Evolutionary conservation across 1,140 invertebrate genomes (phyloP), one percentile per base, ranked within the genome.

Genomic region (Plodia interpunctella): DNA sequence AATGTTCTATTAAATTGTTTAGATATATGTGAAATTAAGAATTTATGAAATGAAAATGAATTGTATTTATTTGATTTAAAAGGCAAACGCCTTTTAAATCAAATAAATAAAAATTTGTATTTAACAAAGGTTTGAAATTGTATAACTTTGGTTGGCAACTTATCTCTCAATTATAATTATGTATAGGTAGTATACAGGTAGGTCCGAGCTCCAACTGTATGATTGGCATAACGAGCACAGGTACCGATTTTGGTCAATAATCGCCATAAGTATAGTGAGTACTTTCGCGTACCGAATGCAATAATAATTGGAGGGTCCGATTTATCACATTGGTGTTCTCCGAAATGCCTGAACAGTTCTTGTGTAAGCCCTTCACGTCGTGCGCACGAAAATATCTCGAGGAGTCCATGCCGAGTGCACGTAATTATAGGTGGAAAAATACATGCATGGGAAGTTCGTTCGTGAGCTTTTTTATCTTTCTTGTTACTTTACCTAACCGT

Each of bases 291-390:
- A 84, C 80, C 80, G 83, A 89, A 87, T 87, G 82, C 78, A 85
- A 86, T 82, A 86, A 88, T 88, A 88, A 88, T 87, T 88, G 86
- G 81, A 74, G 86, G 84, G 84, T 87, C 76, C 84, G 84, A 86
- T 87, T 88, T 88, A 88, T 88, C 86, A 88, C 83, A 82, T 88
- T 78, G 71, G 76, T 83, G 80, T 87, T 88, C 84, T 78, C 78
- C 77, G 84, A 87, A 88, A 79, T 71, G 80, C 73, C 81, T 74
- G 83, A 81, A 81, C 79, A 83, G 69, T 85, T 83, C 80, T 87
- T 87, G 82, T 85, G 83, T 72, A 86, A 88, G 78, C 83, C 78
- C 81, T 86, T 84, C 83, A 77, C 80, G 78, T 88, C 82, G 86
- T 88, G 81, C 78, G 78, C 83, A 85, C 82, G 83, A 87, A 84